phyloP scores from a whole-genome alignment of 1,140 invertebrate genomes.

The Glossosoma conforme region DNA sequence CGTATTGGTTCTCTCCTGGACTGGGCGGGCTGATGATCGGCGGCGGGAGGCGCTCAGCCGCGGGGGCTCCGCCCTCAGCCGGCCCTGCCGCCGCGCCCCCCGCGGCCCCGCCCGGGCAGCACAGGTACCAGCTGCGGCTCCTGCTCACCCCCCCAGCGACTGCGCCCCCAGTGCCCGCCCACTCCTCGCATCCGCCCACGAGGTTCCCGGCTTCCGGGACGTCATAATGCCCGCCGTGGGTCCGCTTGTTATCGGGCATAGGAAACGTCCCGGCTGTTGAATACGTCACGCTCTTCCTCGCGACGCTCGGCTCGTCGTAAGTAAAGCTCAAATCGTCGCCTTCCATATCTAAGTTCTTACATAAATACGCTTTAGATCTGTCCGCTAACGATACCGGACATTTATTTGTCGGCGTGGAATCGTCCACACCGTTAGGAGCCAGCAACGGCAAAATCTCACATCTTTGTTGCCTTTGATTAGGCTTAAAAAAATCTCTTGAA shows the following conservation, averaged over 20 bases:
- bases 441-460: slow-evolving; percentile 34
- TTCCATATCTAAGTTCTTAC: slow-evolving; percentile 28
- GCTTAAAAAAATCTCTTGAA: no score
- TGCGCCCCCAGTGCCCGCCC: slow-evolving; percentile 32
- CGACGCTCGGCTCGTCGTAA: slow-evolving; percentile 21
- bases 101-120: slow-evolving; percentile 44
- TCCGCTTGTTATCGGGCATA: slow-evolving; percentile 46
- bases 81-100: slow-evolving; percentile 37
- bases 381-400: slow-evolving; percentile 23
- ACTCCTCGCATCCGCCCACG: slow-evolving; percentile 32
- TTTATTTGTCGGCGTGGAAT: slow-evolving; percentile 36
- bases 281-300: slow-evolving; percentile 35
- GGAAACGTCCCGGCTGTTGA: slow-evolving; percentile 48
- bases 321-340: slow-evolving; percentile 21
- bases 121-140: slow-evolving; percentile 46
- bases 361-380: slow-evolving; percentile 25
- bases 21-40: slow-evolving; percentile 23
- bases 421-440: slow-evolving; percentile 15
- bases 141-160: slow-evolving; percentile 37
- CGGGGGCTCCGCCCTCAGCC: slow-evolving; percentile 39
- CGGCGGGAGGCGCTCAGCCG: slow-evolving; percentile 24
- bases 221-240: slow-evolving; percentile 33
- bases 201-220: slow-evolving; percentile 14
- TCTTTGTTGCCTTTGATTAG: no score
- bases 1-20: slow-evolving; percentile 27